phyloP scores from a whole-genome alignment of 2,888 invertebrate species.

The Clusia tigrina region DNA sequence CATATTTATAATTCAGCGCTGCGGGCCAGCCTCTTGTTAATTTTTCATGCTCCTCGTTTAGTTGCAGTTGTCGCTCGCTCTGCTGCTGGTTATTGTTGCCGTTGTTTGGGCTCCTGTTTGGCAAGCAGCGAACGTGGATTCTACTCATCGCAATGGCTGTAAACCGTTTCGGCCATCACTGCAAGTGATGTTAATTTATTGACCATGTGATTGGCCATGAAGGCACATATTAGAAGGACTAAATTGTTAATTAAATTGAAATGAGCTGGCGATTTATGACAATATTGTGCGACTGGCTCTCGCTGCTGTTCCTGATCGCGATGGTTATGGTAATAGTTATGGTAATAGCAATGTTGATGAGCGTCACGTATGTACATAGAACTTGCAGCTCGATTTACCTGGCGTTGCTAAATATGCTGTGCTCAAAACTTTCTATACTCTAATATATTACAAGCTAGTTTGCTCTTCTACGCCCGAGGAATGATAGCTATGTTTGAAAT shows the following conservation, averaged over 20 bases:
- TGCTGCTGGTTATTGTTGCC: background rate
- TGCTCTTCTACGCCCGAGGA: too few relatives aligned
- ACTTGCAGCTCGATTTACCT: too few relatives aligned
- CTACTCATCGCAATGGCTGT: background rate
- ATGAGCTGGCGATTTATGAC: constrained; percentile 8
- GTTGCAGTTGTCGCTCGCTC: background rate
- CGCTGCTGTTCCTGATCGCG: constrained; percentile 4
- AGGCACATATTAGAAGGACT: constrained; percentile 27
- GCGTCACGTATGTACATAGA: too few relatives aligned
- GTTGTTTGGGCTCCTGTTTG: constrained; percentile 8
- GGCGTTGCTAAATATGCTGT: too few relatives aligned
- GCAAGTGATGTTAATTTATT: constrained; percentile 36
- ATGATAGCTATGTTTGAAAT: too few relatives aligned
- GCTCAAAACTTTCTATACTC: too few relatives aligned
- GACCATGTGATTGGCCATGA: constrained; percentile 33
- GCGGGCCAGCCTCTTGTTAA: constrained; percentile 32
- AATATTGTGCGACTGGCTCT: too few relatives aligned
- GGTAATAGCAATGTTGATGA: constrained; percentile 31
- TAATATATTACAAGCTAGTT: too few relatives aligned
- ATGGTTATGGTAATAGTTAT: constrained; percentile 31
- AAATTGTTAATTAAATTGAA: constrained; percentile 12
- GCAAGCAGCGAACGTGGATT: background rate
- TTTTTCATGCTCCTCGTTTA: constrained; percentile 28
- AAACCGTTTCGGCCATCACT: constrained; percentile 20
- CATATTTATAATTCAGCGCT: constrained; percentile 31